These are phyloP conservation scores for Athene noctua DNA, from an alignment of 2,113 vertebrate genomes.

Conservation along the genomic window DNA sequence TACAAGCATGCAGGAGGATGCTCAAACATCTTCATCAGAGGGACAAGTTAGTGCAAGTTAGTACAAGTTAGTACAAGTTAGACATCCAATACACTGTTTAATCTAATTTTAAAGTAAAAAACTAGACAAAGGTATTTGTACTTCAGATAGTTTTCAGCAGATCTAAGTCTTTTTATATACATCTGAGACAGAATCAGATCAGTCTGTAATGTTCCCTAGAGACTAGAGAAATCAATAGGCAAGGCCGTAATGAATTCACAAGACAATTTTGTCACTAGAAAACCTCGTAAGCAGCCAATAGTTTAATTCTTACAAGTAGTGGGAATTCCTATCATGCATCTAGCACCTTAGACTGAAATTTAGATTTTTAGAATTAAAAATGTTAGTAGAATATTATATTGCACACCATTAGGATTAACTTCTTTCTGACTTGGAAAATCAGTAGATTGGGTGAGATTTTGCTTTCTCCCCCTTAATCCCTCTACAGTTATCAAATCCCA, in stretches of 20 bases:
- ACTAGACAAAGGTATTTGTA: neutral
- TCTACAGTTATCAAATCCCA: neutral
- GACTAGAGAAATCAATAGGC: neutral
- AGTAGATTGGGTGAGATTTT: neutral
- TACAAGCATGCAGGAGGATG: fast-evolving
- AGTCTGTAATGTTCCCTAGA: neutral
- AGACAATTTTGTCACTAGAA: neutral
- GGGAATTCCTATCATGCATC: neutral
- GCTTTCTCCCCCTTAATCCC: neutral
- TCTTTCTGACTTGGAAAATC: neutral
- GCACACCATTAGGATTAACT: neutral
- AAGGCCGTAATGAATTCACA: neutral
- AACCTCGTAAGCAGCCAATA: neutral
- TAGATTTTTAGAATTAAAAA: neutral
- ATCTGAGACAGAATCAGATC: neutral
- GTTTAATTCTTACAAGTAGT: neutral
- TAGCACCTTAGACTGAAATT: neutral
- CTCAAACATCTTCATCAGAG: neutral
- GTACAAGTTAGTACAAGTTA: too few relatives aligned
- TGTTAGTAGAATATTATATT: neutral
- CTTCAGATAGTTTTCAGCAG: neutral
- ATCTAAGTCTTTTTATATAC: neutral
- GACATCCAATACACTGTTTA: neutral
- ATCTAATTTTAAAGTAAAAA: neutral
- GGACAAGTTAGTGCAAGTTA: neutral